Evolutionary conservation across 2,888 invertebrate species (phyloP).

Genomic region (Electrophaes corylata): DNA sequence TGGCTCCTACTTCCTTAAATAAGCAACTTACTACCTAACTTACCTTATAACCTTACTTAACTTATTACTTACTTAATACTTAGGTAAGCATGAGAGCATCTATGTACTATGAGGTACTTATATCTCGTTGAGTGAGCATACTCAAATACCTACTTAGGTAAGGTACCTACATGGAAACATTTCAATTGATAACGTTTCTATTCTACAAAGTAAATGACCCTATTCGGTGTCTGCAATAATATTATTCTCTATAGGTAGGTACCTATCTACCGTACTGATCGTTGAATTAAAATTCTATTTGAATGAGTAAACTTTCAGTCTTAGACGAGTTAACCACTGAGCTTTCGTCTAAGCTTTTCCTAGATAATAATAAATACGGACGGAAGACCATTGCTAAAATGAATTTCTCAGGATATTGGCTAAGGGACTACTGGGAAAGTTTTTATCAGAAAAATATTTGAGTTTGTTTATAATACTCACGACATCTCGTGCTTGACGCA

Average conservation of each 20-base stretch:
- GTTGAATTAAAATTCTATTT: neutral
- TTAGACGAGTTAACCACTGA: too few species aligned
- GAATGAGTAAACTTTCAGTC: too few species aligned
- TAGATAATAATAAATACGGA: too few species aligned
- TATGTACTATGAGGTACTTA: too few species aligned
- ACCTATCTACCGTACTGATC: neutral
- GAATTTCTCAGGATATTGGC: constrained; percentile 19
- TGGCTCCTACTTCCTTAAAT: too few species aligned
- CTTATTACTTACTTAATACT: too few species aligned
- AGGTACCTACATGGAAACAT: neutral
- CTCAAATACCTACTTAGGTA: too few species aligned
- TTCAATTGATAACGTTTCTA: neutral
- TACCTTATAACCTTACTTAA: too few species aligned
- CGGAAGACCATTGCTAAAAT: neutral
- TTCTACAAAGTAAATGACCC: neutral
- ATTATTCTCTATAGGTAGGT: neutral
- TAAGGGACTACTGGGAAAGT: constrained; percentile 3
- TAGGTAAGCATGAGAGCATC: too few species aligned
- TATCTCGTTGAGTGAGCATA: too few species aligned
- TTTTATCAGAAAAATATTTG: constrained; percentile 61
- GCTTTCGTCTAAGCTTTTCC: too few species aligned
- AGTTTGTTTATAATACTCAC: constrained; percentile 64
- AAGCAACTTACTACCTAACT: too few species aligned
- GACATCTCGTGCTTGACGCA: constrained; percentile 80
- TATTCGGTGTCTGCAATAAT: neutral